Base-by-base conservation (phyloP, 2,113 vertebrate genomes). In the Osmerus eperlanus region DNA sequence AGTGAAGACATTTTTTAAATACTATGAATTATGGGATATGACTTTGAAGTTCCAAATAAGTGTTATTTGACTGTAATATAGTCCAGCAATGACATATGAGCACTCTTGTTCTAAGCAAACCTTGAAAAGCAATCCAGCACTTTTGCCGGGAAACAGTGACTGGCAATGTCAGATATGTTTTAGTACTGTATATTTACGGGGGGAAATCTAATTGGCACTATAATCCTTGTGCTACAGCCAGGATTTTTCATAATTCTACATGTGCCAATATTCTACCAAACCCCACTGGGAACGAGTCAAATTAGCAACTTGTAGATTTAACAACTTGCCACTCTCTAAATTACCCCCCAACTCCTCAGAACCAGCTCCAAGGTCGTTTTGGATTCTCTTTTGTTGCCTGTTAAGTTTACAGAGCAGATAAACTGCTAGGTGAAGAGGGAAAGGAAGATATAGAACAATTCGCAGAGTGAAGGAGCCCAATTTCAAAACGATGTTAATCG, bases 401-500 rank as follows among this genome's bases (percentile, higher is more conserved):
- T n/a, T 3, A 41, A 60, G 72, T 69, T 54, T 66, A 70, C 47
- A 63, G 41, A 76, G 28, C 19, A 9, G 55, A 19, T 51, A 32
- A 29, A 4, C 12, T 58, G 41, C 41, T 14, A 58, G 28, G 66
- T 54, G 29, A 36, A 29, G 25, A 62, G 23, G 13, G 15, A 62
- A 9, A n/a, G 65, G n/a, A 32, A 70, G 56, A 66, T 73, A 36
- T 14, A 13, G 2, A 9, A 2, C 18, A 32, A 4, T 64, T 68
- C 41, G 53, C 52, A 2, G 65, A 54, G 47, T 18, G 67, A 77
- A 36, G 70, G 61, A 77, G 74, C 75, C 55, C 64, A 13, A 70
- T 70, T 80, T 74, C 18, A 62, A 70, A 74, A 75, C 23, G 76
- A 68, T 55, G 23, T 32, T 72, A 78, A 76, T 76, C 59, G 21